Conservation (phyloP, 92 coral and sea anemone species). For the Micromussa lordhowensis region DNA sequence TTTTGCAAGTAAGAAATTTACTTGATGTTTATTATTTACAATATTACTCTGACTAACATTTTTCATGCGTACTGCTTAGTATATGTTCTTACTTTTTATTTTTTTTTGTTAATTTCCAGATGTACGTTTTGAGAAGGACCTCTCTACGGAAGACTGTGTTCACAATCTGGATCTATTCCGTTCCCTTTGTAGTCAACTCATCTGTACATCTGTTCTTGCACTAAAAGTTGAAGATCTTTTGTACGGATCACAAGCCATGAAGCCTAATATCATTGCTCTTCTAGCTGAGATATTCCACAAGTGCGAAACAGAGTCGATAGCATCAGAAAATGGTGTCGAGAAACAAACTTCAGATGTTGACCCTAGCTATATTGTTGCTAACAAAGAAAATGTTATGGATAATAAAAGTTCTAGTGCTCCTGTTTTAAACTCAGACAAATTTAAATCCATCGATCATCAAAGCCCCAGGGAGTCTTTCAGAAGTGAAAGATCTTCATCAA, state of each 20-base stretch:
- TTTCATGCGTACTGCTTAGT: no score
- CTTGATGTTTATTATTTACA: no score
- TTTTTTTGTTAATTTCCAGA: conserved; percentile 53
- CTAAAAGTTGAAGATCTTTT: conserved; percentile 89
- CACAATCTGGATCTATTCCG: conserved; percentile 90
- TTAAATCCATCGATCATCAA: neutral
- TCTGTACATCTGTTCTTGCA: conserved; percentile 89
- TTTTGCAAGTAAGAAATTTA: no score
- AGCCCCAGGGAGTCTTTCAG: neutral
- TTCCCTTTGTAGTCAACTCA: conserved; percentile 82
- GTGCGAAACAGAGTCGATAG: conserved; percentile 67
- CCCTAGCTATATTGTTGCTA: conserved; percentile 1
- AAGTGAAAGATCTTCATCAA: conserved; percentile 28
- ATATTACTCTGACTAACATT: no score
- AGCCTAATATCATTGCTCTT: conserved; percentile 83
- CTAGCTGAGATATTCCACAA: conserved; percentile 91
- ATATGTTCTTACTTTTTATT: no score
- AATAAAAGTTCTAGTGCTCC: conserved; percentile 65
- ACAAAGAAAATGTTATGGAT: conserved; percentile 27
- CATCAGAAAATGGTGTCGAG: conserved; percentile 28
- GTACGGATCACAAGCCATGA: conserved; percentile 94
- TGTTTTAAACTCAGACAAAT: conserved; percentile 45
- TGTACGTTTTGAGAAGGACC: conserved; percentile 71
- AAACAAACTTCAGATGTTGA: conserved; percentile 29
- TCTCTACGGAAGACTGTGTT: conserved; percentile 73